Percentiles rank a stretch among this genome's conserved stretches.
These are phyloP conservation scores for Hedya salicella DNA, from an alignment of 2,888 invertebrate genomes.

Conservation along the genomic window DNA sequence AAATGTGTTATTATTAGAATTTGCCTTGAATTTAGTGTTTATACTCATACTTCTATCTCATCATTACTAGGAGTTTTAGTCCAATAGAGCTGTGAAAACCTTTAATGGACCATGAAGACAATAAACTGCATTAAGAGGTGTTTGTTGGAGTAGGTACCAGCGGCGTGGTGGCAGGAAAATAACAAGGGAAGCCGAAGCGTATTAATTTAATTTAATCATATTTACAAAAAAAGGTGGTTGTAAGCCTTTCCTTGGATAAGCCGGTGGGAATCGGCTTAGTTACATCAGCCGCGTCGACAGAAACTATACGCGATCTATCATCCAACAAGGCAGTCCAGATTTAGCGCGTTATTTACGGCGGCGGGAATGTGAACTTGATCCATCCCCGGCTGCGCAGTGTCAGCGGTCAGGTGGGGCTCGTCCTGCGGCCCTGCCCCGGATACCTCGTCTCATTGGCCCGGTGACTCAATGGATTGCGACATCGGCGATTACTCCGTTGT, in stretches of 20 bases:
- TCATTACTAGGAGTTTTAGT: too few relatives aligned
- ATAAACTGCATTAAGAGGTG: background rate
- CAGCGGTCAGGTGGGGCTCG: slow-evolving; percentile 26
- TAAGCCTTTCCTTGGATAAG: too few relatives aligned
- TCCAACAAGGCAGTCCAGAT: slow-evolving; percentile 1
- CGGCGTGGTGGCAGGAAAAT: too few relatives aligned
- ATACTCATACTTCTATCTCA: too few relatives aligned
- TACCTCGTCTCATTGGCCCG: slow-evolving; percentile 20
- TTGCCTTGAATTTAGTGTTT: too few relatives aligned
- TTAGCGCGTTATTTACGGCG: slow-evolving; percentile 26
- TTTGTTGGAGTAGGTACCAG: background rate
- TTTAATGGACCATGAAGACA: background rate
- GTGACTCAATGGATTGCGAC: slow-evolving; percentile 36
- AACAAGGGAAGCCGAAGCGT: too few relatives aligned
- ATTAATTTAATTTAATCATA: too few relatives aligned
- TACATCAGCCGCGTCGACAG: background rate
- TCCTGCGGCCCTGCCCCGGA: slow-evolving; percentile 35
- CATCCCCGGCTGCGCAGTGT: background rate
- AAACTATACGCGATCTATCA: slow-evolving; percentile 8
- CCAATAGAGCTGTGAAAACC: too few relatives aligned
- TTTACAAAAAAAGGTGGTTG: too few relatives aligned
- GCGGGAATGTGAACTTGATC: background rate
- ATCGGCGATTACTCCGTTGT: slow-evolving; percentile 23
- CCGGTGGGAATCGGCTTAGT: too few relatives aligned
- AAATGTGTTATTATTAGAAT: too few relatives aligned